Evolutionary conservation across 2,797 vertebrate species (phyloP).

Genomic region (Atherinosoma microstoma): DNA sequence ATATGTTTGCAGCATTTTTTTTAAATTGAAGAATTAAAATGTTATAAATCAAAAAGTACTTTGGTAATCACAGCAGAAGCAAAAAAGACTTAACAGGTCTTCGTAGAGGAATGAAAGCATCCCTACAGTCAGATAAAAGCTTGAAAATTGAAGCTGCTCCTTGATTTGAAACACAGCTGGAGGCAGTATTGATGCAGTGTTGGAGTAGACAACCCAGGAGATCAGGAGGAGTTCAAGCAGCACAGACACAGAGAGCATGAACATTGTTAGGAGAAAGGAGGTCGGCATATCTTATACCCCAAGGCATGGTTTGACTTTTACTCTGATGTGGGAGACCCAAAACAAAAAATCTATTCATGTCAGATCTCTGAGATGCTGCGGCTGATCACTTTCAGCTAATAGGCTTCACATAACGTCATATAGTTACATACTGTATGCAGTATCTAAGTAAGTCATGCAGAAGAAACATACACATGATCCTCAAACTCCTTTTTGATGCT

Average conservation of each 20-base stretch:
- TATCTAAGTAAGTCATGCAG: not conserved
- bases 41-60: accelerated
- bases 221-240: conserved; percentile 23
- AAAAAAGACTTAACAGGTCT: not conserved
- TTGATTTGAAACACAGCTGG: conserved; percentile 27
- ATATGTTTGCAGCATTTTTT: accelerated
- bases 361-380: conserved; percentile 13
- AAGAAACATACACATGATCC: not conserved
- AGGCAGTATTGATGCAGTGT: conserved; percentile 6
- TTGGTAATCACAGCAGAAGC: not conserved
- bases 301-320: conserved; percentile 47
- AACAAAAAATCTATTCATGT: conserved; percentile 7
- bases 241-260: conserved; percentile 6
- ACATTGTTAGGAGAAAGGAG: conserved; percentile 27
- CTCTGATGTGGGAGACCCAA: conserved; percentile 14
- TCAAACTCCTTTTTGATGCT: not conserved
- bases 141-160: conserved; percentile 2
- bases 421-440: not conserved
- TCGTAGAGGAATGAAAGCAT: not conserved
- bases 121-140: not conserved
- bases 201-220: conserved; percentile 30
- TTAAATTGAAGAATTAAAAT: not conserved
- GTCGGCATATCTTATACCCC: conserved; percentile 12
- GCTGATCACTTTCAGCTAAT: not conserved
- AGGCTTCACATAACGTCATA: not conserved